These are phyloP conservation scores for Pyxicephalus adspersus DNA, from an alignment of 2,113 vertebrate species.

Conservation along the genomic window DNA sequence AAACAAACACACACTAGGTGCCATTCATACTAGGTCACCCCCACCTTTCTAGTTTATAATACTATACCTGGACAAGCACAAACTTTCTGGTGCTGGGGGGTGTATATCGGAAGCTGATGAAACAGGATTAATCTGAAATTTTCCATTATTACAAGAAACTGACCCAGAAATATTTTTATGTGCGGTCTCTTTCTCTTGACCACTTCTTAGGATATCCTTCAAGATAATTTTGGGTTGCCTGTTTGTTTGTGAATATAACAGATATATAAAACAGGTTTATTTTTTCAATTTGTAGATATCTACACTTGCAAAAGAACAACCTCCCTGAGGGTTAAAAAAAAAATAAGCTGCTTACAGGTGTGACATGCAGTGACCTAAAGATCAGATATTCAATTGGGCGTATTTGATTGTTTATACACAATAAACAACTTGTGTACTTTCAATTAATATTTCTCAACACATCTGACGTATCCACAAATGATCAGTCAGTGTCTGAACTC, in stretches of 20 bases:
- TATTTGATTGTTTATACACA: too few species aligned
- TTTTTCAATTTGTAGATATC: too few species aligned
- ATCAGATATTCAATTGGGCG: too few species aligned
- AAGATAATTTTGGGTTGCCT: constrained; percentile 75
- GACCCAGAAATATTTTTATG: constrained; percentile 70
- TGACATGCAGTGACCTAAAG: too few species aligned
- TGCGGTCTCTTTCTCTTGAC: constrained; percentile 72
- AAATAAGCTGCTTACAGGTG: too few species aligned
- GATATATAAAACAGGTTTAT: constrained; percentile 59
- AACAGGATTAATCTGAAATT: constrained; percentile 68
- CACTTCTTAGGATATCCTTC: constrained; percentile 74
- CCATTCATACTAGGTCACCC: not conserved
- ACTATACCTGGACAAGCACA: constrained; percentile 78
- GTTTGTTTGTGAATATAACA: constrained; percentile 67
- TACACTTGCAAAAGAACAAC: too few species aligned
- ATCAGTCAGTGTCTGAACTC: too few species aligned
- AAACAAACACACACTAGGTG: too few species aligned
- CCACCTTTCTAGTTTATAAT: constrained; percentile 49
- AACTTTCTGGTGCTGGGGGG: constrained; percentile 70
- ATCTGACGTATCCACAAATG: too few species aligned
- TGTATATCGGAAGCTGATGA: constrained; percentile 71
- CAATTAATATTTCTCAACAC: too few species aligned
- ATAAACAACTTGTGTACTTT: too few species aligned
- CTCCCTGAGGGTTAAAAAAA: too few species aligned
- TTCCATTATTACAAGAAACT: constrained; percentile 73